These are phyloP conservation scores for Ctenoplectra terminalis DNA, from an alignment of 1,140 invertebrate species.

Conservation along the genomic window DNA sequence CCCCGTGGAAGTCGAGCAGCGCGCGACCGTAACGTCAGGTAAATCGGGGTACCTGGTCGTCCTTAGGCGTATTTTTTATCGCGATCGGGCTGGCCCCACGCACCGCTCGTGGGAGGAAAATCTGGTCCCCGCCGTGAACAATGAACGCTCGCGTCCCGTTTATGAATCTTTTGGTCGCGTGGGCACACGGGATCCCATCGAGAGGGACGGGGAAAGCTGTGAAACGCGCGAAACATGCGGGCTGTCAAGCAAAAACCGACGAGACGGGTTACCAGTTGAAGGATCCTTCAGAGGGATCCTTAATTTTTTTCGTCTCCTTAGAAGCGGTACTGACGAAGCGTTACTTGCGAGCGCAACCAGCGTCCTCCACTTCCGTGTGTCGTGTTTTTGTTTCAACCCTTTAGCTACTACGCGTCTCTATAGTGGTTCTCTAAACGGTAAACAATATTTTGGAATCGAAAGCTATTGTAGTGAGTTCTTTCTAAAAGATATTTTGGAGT, in stretches of 20 bases:
- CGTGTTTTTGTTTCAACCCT: too few relatives aligned
- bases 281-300: neutral
- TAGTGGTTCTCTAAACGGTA: too few relatives aligned
- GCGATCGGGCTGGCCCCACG: slow-evolving; percentile 51
- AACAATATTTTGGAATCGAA: too few relatives aligned
- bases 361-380: too few relatives aligned
- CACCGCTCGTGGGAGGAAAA: slow-evolving; percentile 64
- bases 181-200: slow-evolving; percentile 26
- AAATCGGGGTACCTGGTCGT: slow-evolving; percentile 39
- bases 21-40: slow-evolving; percentile 37
- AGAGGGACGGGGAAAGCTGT: neutral
- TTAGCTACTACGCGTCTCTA: too few relatives aligned
- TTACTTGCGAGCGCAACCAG: too few relatives aligned
- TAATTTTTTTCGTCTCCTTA: slow-evolving; percentile 2
- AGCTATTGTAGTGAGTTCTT: too few relatives aligned
- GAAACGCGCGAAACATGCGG: slow-evolving; percentile 49
- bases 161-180: slow-evolving; percentile 67
- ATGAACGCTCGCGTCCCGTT: slow-evolving; percentile 55
- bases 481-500: too few relatives aligned
- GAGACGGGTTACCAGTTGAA: slow-evolving; percentile 40
- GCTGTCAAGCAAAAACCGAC: slow-evolving; percentile 24
- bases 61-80: slow-evolving; percentile 54
- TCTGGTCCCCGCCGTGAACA: slow-evolving; percentile 57
- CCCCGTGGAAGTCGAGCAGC: slow-evolving; percentile 37
- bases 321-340: too few relatives aligned